These are phyloP conservation scores for Castor canadensis DNA, from an alignment of 2,113 vertebrate genomes.

Conservation along the genomic window DNA sequence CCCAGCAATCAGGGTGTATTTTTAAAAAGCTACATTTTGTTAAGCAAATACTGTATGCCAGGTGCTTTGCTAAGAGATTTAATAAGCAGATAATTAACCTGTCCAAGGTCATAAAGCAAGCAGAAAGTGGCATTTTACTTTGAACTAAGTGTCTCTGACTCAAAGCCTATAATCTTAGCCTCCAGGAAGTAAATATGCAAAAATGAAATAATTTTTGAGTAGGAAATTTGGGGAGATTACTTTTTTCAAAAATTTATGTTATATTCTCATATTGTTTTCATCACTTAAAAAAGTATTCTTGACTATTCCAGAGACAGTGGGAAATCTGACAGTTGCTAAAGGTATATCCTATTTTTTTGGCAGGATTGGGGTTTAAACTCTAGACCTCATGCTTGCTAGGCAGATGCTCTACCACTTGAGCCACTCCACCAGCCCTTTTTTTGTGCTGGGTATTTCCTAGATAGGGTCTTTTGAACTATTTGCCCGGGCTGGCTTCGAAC, in stretches of 20 bases:
- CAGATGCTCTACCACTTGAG: no score
- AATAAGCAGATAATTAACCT: not conserved
- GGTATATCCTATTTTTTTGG: not conserved
- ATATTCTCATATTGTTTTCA: not conserved
- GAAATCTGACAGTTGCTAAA: not conserved
- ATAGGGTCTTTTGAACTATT: no score
- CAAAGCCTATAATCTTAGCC: not conserved
- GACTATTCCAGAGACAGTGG: not conserved
- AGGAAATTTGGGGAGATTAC: not conserved
- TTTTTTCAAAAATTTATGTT: not conserved
- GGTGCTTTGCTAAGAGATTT: not conserved
- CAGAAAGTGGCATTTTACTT: not conserved
- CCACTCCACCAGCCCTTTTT: no score
- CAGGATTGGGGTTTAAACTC: no score
- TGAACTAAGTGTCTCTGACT: not conserved
- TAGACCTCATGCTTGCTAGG: no score
- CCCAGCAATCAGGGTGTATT: no score
- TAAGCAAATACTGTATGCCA: not conserved
- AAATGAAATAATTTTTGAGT: not conserved
- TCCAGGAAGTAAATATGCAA: not conserved
- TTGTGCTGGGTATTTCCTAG: no score
- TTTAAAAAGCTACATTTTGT: slow-evolving; percentile 17
- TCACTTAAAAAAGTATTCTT: not conserved
- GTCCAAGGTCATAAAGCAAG: not conserved
- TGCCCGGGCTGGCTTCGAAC: no score